Base-by-base conservation (phyloP, 1,140 invertebrate species). In the Ips typographus region DNA sequence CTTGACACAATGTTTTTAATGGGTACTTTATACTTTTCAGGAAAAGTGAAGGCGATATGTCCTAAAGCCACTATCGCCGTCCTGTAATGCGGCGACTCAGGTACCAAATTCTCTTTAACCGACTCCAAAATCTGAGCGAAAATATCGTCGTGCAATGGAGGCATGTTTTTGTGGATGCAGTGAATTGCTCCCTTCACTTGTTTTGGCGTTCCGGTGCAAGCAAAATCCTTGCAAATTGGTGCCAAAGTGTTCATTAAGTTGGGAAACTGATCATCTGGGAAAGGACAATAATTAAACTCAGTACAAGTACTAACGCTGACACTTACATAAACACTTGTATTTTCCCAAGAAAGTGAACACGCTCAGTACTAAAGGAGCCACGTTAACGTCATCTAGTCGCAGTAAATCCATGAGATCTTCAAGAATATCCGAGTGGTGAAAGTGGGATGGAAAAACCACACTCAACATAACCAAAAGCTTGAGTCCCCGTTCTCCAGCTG, bases 131-230 rank as follows among this genome's bases (percentile, higher is more conserved):
- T 94, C 73, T 93, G 91, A 39, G 89, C 88, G 80, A 97, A 94
- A 39, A 96, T 87, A 65, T 87, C 83, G 71, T 92, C 89, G 76
- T 94, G 88, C 75, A 92, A 86, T 71, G 90, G 87, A 8, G 89
- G 89, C 77, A 94, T 91, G 80, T 96, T 94, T 4, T 92, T 90
- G 77, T 88, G 94, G 49, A 98, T 88, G 83, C 96, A 98, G 70
- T 93, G 85, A 41, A 98, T 91, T 3, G 96, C 94, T 77, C 98
- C 94, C 81, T 99, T 99, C 1, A 95, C 94, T 82, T 98, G 95
- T 82, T 97, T 97, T 0, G 94, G 90, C 2, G 93, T 94, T 2
- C 95, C 96, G 39, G 89, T 88, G 75, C 93, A 89, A 0, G 93
- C 91, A 78, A 96, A 92, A 40, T 90, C 89, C 76, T 94, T 92